A percentile compares a stretch with the other conserved stretches of the same genome.
phyloP scores from a whole-genome alignment of 2,888 invertebrate species.

The Dryadula phaetusa region DNA sequence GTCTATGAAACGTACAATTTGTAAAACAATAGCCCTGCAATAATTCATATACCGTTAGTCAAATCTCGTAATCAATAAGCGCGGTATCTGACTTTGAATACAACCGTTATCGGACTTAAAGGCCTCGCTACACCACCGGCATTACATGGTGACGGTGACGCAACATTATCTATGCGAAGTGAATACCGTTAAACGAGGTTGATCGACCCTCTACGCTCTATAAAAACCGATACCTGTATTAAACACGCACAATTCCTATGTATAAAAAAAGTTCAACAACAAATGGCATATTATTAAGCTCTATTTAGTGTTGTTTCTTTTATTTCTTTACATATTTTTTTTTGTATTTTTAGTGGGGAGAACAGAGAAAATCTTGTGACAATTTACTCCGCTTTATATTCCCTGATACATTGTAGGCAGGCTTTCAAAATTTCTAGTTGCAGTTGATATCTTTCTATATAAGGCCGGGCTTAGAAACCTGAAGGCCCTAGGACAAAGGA shows the following conservation, averaged over 20 bases:
- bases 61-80: slow-evolving; percentile 38
- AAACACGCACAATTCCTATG: background rate
- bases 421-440: too few species aligned
- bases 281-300: background rate
- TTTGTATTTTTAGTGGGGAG: background rate
- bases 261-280: background rate
- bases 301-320: background rate
- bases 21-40: slow-evolving; percentile 30
- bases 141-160: slow-evolving; percentile 50
- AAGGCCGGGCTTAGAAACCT: too few species aligned
- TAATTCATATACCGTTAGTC: slow-evolving; percentile 38
- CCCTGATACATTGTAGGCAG: too few species aligned
- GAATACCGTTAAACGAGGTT: slow-evolving; percentile 71
- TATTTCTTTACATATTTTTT: too few species aligned
- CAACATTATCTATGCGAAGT: slow-evolving; percentile 54
- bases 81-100: slow-evolving; percentile 32
- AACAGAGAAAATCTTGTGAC: background rate
- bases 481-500: too few species aligned
- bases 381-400: background rate
- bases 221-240: slow-evolving; percentile 42
- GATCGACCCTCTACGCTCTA: slow-evolving; percentile 63
- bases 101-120: slow-evolving; percentile 42
- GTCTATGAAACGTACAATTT: slow-evolving; percentile 26
- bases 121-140: slow-evolving; percentile 32
- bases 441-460: too few species aligned